Conservation (phyloP, 2,888 invertebrate genomes). For the Corbicula japonica region DNA sequence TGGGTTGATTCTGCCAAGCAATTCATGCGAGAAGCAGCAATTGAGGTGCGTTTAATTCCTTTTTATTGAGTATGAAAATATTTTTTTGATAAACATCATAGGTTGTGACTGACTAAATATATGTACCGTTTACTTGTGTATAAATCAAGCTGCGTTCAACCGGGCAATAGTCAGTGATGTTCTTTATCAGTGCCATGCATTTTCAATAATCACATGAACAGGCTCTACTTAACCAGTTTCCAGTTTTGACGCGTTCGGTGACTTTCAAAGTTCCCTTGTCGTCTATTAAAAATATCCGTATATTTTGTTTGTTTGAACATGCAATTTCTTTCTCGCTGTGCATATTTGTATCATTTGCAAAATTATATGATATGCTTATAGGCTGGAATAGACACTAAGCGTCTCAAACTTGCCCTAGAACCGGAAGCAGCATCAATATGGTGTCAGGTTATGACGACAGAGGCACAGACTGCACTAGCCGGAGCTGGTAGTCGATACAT, state of each 20-base stretch:
- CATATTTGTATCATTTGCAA: neutral
- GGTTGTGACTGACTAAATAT: too few species aligned
- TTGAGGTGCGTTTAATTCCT: too few species aligned
- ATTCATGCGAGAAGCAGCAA: slow-evolving; percentile 4
- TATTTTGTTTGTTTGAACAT: neutral
- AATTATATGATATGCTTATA: neutral
- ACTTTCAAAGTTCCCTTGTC: neutral
- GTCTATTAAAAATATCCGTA: neutral
- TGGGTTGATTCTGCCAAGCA: slow-evolving; percentile 7
- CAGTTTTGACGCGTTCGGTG: neutral
- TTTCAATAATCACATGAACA: neutral
- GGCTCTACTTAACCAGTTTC: neutral
- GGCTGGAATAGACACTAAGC: slow-evolving; percentile 15
- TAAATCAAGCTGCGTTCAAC: neutral
- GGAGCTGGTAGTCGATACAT: slow-evolving; percentile 5
- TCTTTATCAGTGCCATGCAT: neutral
- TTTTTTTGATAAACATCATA: too few species aligned
- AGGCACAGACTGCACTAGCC: neutral
- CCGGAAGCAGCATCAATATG: slow-evolving; percentile 27
- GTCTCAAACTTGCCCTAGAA: slow-evolving; percentile 13
- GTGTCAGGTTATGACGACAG: slow-evolving; percentile 1
- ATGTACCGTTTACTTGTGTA: neutral
- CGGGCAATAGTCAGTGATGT: neutral
- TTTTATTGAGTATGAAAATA: too few species aligned
- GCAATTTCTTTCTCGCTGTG: neutral